Percentiles rank a stretch among this genome's conserved stretches.
Evolutionary conservation across 2,113 vertebrate species (phyloP).

Genomic region (Zosterops borbonicus): DNA sequence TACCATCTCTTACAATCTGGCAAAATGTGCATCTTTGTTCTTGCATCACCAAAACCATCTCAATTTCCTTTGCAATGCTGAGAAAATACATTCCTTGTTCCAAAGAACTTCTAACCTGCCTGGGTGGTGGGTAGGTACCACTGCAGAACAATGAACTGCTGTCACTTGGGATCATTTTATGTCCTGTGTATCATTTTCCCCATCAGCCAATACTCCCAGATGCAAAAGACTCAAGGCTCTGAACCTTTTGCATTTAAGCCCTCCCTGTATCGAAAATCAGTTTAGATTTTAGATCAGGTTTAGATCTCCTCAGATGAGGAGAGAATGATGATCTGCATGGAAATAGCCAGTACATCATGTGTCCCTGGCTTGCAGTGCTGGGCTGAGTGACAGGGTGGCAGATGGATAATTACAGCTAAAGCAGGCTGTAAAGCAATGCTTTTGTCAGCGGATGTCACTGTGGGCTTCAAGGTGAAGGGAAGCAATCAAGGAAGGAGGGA

Average conservation of each 20-base stretch:
- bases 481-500: background rate
- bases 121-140: background rate
- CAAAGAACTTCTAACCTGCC: background rate
- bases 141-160: background rate
- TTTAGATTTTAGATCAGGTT: background rate
- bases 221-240: background rate
- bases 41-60: background rate
- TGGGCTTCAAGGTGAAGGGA: constrained; percentile 23
- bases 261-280: background rate
- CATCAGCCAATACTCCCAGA: background rate
- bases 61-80: background rate
- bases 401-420: constrained; percentile 23
- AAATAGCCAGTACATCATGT: background rate
- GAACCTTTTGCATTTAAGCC: background rate
- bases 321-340: background rate
- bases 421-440: constrained; percentile 19
- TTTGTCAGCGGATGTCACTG: constrained; percentile 45
- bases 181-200: background rate
- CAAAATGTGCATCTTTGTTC: background rate
- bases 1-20: background rate
- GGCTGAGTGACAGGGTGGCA: constrained; percentile 13
- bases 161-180: background rate
- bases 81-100: background rate
- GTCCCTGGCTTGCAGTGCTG: background rate
- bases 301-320: background rate